Conservation (phyloP, 2,888 invertebrate genomes). For the Gnatocerus cornutus region DNA sequence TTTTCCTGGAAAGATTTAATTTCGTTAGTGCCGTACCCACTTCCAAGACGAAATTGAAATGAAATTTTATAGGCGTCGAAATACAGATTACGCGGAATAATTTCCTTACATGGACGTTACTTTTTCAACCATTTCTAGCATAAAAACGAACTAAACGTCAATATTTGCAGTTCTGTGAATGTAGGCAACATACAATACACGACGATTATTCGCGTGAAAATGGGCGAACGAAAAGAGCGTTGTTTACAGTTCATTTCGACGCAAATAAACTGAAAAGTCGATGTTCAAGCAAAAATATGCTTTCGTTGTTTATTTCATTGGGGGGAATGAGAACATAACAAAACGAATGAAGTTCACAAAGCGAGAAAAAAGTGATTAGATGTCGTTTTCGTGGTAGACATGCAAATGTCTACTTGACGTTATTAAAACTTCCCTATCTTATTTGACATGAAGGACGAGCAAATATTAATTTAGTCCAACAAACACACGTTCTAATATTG, state of each 20-base stretch:
- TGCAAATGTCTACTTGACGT: too few species aligned
- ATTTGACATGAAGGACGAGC: too few species aligned
- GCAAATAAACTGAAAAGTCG: not conserved
- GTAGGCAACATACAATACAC: not conserved
- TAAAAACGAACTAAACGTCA: not conserved
- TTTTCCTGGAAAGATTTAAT: not conserved
- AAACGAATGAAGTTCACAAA: too few species aligned
- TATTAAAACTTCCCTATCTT: too few species aligned
- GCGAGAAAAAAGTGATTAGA: too few species aligned
- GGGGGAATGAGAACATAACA: too few species aligned
- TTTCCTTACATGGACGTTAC: not conserved
- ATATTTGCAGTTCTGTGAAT: not conserved
- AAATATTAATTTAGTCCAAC: too few species aligned
- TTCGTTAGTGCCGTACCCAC: not conserved
- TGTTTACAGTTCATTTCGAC: not conserved
- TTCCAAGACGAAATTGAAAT: slow-evolving; percentile 1
- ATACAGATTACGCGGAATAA: slow-evolving; percentile 4
- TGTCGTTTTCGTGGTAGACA: too few species aligned
- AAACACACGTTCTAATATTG: too few species aligned
- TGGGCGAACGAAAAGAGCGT: not conserved
- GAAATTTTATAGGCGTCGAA: not conserved
- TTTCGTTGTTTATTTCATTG: not conserved
- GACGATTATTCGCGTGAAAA: not conserved
- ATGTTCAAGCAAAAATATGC: not conserved
- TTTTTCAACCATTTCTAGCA: too few species aligned